Base-by-base conservation (phyloP, 2,888 invertebrate species). In the Standfussiana lucernea region DNA sequence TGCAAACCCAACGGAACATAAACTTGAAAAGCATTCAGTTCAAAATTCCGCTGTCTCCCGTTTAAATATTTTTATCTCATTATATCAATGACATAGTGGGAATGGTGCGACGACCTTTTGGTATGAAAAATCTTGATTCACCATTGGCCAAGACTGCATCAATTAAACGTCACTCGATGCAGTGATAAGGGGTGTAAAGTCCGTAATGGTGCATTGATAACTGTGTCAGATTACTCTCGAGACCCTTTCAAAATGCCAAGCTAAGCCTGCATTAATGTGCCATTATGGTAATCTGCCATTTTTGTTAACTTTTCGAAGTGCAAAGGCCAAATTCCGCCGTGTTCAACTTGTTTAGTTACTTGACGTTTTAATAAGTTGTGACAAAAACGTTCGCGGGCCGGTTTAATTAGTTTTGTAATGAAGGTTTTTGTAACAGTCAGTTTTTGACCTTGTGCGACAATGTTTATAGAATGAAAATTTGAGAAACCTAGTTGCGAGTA, bases 111-210 rank as follows among this genome's bases (percentile, higher is more conserved):
- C 69, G 84, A 70, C 69, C 80, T 73, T 62, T 75, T 61, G 40
- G 47, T 64, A 35, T 67, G 28, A 75, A 84, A 82, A 77, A 62
- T 76, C 77, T 86, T 76, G 77, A 71, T 76, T 77, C 32, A 70
- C 82, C 53, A 70, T 84, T 85, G 69, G 62, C n/a, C n/a, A 85
- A 80, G 66, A 85, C 85, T 80, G 18, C 65, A 56, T 65, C 13
- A 67, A 72, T 74, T 64, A 28, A 37, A 56, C 61, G 77, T 69
- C 68, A 69, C 61, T 56, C 61, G 61, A 28, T 72, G 47, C 65
- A 61, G 10, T 66, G 82, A 83, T 83, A 85, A 83, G 15, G n/a
- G 13, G 82, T 66, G 11, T 56, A 85, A 81, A 76, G 82, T 85
- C 76, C 82, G 40, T 35, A 68, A 53, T 75, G 35, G 15, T 70